phyloP scores from a whole-genome alignment of 2,797 vertebrate genomes.

The Rhinoraja longicauda region DNA sequence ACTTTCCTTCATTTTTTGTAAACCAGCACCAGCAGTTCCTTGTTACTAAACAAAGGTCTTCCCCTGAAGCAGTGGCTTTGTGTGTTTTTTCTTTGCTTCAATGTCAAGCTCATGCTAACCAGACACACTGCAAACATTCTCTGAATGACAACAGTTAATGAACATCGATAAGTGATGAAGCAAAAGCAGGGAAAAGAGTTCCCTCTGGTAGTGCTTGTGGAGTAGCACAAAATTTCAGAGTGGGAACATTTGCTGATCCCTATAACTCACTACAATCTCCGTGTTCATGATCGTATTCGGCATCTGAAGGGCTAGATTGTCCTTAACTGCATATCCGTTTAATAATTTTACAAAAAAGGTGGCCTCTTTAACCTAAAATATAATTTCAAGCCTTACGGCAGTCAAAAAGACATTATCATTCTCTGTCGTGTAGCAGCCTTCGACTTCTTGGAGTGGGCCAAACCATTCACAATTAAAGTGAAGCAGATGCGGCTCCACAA shows the following conservation, averaged over 20 bases:
- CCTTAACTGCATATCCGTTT: neutral
- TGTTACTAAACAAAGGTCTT: no score
- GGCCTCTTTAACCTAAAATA: neutral
- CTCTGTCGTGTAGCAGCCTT: no score
- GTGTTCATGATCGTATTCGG: neutral
- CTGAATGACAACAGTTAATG: neutral
- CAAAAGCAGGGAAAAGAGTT: neutral
- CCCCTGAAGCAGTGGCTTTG: no score
- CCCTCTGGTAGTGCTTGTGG: no score
- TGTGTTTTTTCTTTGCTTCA: neutral
- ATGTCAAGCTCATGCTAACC: neutral
- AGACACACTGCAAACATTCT: neutral
- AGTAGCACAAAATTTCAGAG: no score
- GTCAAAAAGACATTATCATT: no score
- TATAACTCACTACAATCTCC: neutral
- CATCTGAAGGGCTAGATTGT: neutral
- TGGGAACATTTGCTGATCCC: neutral
- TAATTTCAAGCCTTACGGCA: no score
- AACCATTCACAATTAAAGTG: slow-evolving; percentile 90
- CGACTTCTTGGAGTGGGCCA: no score
- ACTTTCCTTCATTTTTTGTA: no score
- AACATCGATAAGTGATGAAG: neutral
- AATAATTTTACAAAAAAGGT: neutral
- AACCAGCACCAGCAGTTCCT: no score
- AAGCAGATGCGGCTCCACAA: slow-evolving; percentile 95